These are phyloP conservation scores for Nemoura dubitans DNA, from an alignment of 2,888 invertebrate genomes.

Conservation along the genomic window DNA sequence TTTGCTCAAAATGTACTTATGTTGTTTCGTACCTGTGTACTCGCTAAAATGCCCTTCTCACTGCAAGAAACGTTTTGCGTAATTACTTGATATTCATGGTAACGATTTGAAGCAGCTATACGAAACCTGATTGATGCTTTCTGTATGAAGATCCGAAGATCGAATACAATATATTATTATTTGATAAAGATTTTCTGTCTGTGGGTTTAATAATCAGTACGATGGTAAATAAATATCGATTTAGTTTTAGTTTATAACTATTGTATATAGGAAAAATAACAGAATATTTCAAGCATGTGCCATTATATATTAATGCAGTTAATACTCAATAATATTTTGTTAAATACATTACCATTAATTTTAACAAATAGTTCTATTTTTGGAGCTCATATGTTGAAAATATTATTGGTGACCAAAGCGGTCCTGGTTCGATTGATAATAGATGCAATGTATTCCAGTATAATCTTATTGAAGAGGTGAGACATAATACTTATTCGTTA, in stretches of 20 bases:
- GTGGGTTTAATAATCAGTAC: background rate
- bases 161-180: background rate
- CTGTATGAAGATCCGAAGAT: too few relatives aligned
- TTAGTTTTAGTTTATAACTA: background rate
- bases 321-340: constrained; percentile 12
- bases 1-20: background rate
- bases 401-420: background rate
- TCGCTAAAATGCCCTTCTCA: background rate
- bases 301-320: constrained; percentile 7
- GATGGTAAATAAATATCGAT: background rate
- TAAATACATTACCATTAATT: background rate
- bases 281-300: constrained; percentile 7
- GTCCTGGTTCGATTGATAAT: background rate
- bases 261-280: background rate
- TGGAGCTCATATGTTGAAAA: background rate
- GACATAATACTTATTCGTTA: background rate
- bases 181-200: background rate
- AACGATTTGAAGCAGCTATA: background rate
- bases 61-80: background rate
- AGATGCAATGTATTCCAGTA: background rate
- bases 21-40: background rate
- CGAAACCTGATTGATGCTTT: background rate
- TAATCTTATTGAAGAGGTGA: background rate
- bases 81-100: background rate
- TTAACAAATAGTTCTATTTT: background rate